A percentile compares a stretch with the other conserved stretches of the same genome.
These are phyloP conservation scores for Nymphalis c-album DNA, from an alignment of 2,888 invertebrate genomes.

Conservation along the genomic window DNA sequence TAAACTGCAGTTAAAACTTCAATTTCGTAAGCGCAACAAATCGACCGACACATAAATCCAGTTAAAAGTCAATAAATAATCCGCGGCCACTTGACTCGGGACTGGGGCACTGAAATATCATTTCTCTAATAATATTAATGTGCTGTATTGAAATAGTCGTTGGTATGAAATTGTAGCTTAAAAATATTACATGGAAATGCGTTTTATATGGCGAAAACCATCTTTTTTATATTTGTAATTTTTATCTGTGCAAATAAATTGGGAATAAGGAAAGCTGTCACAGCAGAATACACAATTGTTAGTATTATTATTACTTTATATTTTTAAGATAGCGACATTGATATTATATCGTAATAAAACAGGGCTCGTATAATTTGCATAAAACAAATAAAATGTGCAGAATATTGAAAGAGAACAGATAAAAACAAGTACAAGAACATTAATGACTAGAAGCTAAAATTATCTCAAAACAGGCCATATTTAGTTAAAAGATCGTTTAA, in stretches of 20 bases:
- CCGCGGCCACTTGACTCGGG: slow-evolving; percentile 30
- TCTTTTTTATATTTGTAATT: too few relatives aligned
- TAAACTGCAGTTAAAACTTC: slow-evolving; percentile 11
- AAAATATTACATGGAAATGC: too few relatives aligned
- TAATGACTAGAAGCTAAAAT: slow-evolving; percentile 16
- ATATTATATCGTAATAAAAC: too few relatives aligned
- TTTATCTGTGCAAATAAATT: too few relatives aligned
- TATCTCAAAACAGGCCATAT: slow-evolving; percentile 21
- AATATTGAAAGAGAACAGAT: background rate
- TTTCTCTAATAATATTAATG: slow-evolving; percentile 17
- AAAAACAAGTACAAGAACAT: slow-evolving; percentile 3
- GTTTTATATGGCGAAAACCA: too few relatives aligned
- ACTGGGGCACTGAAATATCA: slow-evolving; percentile 30
- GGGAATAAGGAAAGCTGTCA: too few relatives aligned
- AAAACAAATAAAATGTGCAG: background rate
- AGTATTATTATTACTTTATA: too few relatives aligned
- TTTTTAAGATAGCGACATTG: too few relatives aligned
- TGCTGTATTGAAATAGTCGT: background rate
- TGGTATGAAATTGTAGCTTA: background rate
- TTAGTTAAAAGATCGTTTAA: slow-evolving; percentile 18
- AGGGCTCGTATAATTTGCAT: too few relatives aligned
- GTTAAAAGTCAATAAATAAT: slow-evolving; percentile 47
- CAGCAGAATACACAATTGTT: too few relatives aligned
- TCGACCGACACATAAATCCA: slow-evolving; percentile 41
- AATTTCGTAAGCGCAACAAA: slow-evolving; percentile 29